Evolutionary conservation across 2,888 invertebrate genomes (phyloP), one percentile per base, ranked within the genome.

Genomic region (Rambutsinella grinnellia): DNA sequence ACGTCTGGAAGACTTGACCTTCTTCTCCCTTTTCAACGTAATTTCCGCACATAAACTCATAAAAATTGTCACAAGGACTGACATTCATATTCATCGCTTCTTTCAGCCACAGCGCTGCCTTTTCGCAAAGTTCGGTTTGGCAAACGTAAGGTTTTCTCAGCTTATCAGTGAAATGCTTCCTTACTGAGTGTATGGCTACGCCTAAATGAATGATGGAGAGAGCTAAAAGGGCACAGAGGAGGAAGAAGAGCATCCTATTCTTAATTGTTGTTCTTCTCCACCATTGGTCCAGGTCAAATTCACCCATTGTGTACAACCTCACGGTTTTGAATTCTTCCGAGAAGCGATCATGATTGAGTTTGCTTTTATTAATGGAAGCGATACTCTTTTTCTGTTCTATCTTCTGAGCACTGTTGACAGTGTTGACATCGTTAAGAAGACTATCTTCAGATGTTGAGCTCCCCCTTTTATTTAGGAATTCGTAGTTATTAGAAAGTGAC

Each of bases 61-160:
- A 79, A 66, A 81, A 81, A 46, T 81, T 62, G 1, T 79, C 79
- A 53, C 81, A 81, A 13, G 81, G 79, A 10, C 70, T 47, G 0
- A 65, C 71, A 0, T 19, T 51, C 6, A 26, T 13, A n/a, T 81
- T 69, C 62, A 79, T 77, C 8, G 70, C 46, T 8, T 47, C 49
- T 0, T 17, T 53, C 3, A 80, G 21, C 63, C 76, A 74, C n/a
- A n/a, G 17, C 19, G 58, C 54, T 8, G 65, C 51, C 6, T 65
- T 56, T 0, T 44, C 17, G 23, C 76, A 76, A 3, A 63, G 49
- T 2, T 24, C 5, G 3, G 58, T 61, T 0, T 24, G 3, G 57
- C 76, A 76, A 13, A 61, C 10, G 21, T 70, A 71, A 0, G 76
- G 76, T 21, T 23, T 51, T 17, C 8, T 15, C 2, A 15, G 6